Percentiles rank a stretch among this genome's conserved stretches.
phyloP scores from a whole-genome alignment of 2,113 vertebrate species.

The Pagrus major region DNA sequence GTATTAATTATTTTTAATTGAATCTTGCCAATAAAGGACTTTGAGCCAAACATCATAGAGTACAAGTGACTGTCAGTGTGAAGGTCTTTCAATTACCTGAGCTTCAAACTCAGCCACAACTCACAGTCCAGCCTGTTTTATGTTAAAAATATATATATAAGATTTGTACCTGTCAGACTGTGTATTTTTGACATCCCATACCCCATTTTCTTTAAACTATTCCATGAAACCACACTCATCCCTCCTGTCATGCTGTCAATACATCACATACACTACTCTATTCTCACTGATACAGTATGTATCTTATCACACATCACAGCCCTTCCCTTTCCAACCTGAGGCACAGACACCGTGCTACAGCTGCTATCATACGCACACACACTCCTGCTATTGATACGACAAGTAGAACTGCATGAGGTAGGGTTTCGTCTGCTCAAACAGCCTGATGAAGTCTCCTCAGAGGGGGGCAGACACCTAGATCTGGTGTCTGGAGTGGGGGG shows the following conservation, averaged over 20 bases:
- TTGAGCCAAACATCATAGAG: too few relatives aligned
- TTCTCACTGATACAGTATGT: slow-evolving; percentile 8
- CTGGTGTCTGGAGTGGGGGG: slow-evolving; percentile 23
- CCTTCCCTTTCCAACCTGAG: slow-evolving; percentile 44
- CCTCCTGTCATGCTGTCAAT: slow-evolving; percentile 34
- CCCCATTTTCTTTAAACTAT: slow-evolving; percentile 12
- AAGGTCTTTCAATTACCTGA: not conserved
- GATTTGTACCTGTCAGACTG: slow-evolving; percentile 34
- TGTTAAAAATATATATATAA: slow-evolving; percentile 5
- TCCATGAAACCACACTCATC: slow-evolving; percentile 28
- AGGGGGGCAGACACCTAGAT: slow-evolving; percentile 12
- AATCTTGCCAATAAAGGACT: not conserved
- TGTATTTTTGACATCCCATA: slow-evolving; percentile 17
- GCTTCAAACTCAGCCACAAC: slow-evolving; percentile 1
- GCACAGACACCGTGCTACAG: slow-evolving; percentile 27
- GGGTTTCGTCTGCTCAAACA: slow-evolving; percentile 38
- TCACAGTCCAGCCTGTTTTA: slow-evolving; percentile 16
- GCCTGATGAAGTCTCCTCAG: slow-evolving; percentile 32
- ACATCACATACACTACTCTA: slow-evolving; percentile 10
- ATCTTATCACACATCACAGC: slow-evolving; percentile 43
- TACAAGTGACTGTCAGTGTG: not conserved
- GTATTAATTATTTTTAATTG: not conserved
- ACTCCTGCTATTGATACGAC: slow-evolving; percentile 38
- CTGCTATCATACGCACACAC: slow-evolving; percentile 36
- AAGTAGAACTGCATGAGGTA: slow-evolving; percentile 18